Evolutionary conservation across 2,797 vertebrate genomes (phyloP).

Genomic region (Sciurus vulgaris): DNA sequence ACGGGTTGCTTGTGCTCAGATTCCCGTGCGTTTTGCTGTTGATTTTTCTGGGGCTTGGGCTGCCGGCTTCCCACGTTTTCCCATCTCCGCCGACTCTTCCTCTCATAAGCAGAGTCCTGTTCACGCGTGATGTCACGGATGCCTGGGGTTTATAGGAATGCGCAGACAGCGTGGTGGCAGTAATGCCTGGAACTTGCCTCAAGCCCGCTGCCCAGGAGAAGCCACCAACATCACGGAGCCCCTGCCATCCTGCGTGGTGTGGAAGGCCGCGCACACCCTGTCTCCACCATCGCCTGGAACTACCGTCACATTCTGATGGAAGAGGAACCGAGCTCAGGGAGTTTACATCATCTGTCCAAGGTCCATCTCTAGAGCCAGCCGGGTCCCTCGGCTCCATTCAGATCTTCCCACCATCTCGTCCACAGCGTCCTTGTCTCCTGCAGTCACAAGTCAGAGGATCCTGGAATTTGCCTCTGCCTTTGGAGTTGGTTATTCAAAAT

Average conservation of each 20-base stretch:
- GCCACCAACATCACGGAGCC: background rate
- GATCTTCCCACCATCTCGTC: background rate
- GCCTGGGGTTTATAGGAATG: background rate
- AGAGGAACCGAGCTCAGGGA: background rate
- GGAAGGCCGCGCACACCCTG: background rate
- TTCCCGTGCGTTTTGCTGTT: background rate
- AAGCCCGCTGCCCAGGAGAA: background rate
- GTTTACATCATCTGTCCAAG: background rate
- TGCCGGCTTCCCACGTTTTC: background rate
- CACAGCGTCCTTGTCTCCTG: rapidly evolving
- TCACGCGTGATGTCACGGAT: background rate
- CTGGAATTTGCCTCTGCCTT: background rate
- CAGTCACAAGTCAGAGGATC: background rate
- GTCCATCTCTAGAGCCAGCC: background rate
- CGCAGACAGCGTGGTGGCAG: rapidly evolving
- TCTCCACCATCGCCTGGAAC: background rate
- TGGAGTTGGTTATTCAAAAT: slow-evolving; percentile 54
- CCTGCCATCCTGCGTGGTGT: background rate
- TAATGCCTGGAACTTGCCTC: background rate
- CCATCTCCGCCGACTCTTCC: background rate
- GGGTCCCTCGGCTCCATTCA: background rate
- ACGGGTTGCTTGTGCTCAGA: background rate
- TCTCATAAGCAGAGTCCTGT: background rate
- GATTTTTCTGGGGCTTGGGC: background rate
- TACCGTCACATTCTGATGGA: background rate